Evolutionary conservation across 64 coral and sea anemone genomes (phyloP).

Genomic region (Actinia equina): DNA sequence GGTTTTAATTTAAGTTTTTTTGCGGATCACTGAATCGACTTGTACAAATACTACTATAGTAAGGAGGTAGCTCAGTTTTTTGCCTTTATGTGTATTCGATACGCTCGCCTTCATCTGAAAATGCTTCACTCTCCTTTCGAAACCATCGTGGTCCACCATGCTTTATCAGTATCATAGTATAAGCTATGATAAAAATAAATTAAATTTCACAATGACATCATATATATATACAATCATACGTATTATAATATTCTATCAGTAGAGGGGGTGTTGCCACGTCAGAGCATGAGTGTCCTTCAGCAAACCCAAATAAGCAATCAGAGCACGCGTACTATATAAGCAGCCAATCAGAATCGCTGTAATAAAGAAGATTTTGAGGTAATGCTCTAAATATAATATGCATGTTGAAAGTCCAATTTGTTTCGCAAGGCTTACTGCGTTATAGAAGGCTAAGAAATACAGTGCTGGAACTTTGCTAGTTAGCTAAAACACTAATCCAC

Average conservation of each 20-base stretch:
- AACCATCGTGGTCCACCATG: too few relatives aligned
- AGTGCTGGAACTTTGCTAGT: not conserved
- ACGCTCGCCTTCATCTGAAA: too few relatives aligned
- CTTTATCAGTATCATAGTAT: too few relatives aligned
- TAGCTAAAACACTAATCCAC: not conserved
- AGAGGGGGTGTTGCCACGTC: too few relatives aligned
- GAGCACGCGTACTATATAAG: not conserved
- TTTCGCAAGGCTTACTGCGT: constrained; percentile 51
- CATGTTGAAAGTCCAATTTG: constrained; percentile 3
- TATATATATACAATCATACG: not conserved
- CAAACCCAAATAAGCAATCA: not conserved
- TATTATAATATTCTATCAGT: too few relatives aligned
- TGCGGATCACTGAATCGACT: not conserved
- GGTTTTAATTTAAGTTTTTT: not conserved
- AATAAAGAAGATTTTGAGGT: constrained; percentile 8
- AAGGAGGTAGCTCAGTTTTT: not conserved
- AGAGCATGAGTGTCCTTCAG: not conserved
- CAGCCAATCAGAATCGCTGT: not conserved
- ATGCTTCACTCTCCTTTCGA: too few relatives aligned
- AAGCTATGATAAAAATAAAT: not conserved
- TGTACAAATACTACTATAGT: too few relatives aligned
- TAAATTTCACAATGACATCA: not conserved
- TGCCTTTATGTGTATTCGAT: too few relatives aligned
- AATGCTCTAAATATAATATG: constrained; percentile 18
- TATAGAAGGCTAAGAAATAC: not conserved